Base-by-base conservation (phyloP, 2,888 invertebrate species). In the Norana najaformis region DNA sequence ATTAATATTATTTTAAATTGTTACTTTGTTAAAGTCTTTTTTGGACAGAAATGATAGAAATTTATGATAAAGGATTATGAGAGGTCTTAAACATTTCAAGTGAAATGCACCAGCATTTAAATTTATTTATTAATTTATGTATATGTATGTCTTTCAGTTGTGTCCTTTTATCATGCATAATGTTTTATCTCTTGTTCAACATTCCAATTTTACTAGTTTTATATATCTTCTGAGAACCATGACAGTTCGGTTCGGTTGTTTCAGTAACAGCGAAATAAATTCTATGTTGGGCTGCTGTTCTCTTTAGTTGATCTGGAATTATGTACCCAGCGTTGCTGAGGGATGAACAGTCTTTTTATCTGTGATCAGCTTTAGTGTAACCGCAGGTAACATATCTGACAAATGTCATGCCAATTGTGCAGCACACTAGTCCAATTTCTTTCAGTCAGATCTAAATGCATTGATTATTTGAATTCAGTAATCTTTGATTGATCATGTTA, bases 71-170 rank as follows among this genome's bases (percentile, higher is more conserved):
- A 8, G 30, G n/a, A 47, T 47, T 47, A 53, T 53, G 53, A 30
- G 23, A 53, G 53, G 30, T 53, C 30, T 23, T 53, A 30, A 53
- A 53, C 53, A 53, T 53, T 69, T n/a, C 69, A 69, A 69, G n/a
- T n/a, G 69, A 69, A n/a, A 69, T 69, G 69, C 69, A 69, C 69
- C 69, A 69, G 69, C n/a, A 69, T 69, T 69, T 69, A n/a, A 69
- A 69, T 69, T 69, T 69, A 69, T 69, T 69, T 69, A 69, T 69
- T 69, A 69, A 69, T 69, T 69, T 69, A 69, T 69, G 13, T 69
- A n/a, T 69, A n/a, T 69, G 69, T 69, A n/a, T 69, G n/a, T 69
- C 30, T 69, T 69, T 69, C 30, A n/a, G 30, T n/a, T n/a, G 30
- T 69, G 69, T 69, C 41, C 41, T 41, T 11, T 41, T 41, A 1